Evolutionary conservation across 2,888 invertebrate species (phyloP).

Genomic region (Eristalis tenax): DNA sequence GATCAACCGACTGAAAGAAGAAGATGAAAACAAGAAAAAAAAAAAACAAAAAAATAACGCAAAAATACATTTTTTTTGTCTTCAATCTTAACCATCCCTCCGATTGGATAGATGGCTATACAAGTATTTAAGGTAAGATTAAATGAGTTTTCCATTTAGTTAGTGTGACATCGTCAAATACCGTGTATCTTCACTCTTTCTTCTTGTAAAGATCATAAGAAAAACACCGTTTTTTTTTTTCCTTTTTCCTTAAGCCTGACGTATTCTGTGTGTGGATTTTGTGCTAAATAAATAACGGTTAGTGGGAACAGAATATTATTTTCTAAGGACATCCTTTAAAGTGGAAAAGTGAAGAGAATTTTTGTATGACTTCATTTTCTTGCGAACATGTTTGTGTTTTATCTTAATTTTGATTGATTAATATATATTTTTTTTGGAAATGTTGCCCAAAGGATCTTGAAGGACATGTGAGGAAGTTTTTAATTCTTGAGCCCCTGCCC

Average conservation of each 20-base stretch:
- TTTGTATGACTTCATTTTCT: neutral
- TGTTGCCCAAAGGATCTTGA: too few relatives aligned
- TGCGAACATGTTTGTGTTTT: too few relatives aligned
- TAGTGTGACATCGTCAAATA: conserved; percentile 78
- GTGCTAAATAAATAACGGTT: neutral
- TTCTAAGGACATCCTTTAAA: neutral
- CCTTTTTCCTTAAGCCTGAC: neutral
- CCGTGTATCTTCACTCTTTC: conserved; percentile 48
- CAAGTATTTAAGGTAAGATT: conserved; percentile 79
- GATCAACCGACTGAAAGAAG: neutral
- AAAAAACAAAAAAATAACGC: neutral
- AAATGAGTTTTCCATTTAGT: conserved; percentile 76
- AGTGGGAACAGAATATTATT: neutral
- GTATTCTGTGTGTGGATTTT: neutral
- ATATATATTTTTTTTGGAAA: too few relatives aligned
- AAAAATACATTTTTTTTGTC: conserved; percentile 33
- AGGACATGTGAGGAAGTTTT: too few relatives aligned
- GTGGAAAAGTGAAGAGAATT: neutral
- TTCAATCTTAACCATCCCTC: conserved; percentile 49
- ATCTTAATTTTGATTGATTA: too few relatives aligned
- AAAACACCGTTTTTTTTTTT: too few relatives aligned
- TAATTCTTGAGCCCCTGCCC: too few relatives aligned
- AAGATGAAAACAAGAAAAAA: conserved; percentile 16
- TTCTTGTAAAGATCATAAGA: neutral
- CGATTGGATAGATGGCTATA: conserved; percentile 69